phyloP scores from a whole-genome alignment of 2,888 invertebrate species.

The Cantharis nigra region DNA sequence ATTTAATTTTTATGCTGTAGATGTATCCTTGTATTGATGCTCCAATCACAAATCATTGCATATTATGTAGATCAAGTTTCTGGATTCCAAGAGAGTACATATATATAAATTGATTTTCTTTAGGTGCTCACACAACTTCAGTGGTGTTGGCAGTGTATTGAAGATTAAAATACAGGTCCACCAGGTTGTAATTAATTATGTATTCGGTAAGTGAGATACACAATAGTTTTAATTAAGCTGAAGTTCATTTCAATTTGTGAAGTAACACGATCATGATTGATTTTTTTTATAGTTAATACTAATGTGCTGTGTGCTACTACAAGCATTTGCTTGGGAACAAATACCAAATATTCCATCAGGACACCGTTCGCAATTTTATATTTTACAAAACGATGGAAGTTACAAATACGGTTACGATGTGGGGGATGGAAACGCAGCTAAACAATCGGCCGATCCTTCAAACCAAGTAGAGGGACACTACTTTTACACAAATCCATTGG shows the following conservation, averaged over 20 bases:
- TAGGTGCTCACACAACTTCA: background rate
- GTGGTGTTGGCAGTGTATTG: background rate
- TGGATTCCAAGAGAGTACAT: background rate
- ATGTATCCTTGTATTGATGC: background rate
- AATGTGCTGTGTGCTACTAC: background rate
- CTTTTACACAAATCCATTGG: conserved; percentile 42
- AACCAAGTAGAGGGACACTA: conserved; percentile 49
- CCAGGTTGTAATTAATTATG: background rate
- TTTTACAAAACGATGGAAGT: conserved; percentile 52
- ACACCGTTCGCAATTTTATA: conserved; percentile 49
- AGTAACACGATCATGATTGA: background rate
- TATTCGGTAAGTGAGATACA: background rate
- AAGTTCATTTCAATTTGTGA: background rate
- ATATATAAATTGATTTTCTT: background rate
- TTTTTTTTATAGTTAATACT: background rate
- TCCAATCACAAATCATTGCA: conserved; percentile 1
- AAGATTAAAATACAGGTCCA: background rate
- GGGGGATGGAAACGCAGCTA: conserved; percentile 47
- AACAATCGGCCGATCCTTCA: conserved; percentile 45
- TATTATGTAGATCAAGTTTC: background rate
- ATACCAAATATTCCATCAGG: conserved; percentile 46
- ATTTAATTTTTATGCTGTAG: background rate
- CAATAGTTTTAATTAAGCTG: background rate
- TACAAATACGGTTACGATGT: conserved; percentile 49
- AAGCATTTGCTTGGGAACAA: conserved; percentile 42